Evolutionary conservation across 2,797 vertebrate species (phyloP), one percentile per base, ranked within the genome.

Genomic region (Artibeus lituratus): DNA sequence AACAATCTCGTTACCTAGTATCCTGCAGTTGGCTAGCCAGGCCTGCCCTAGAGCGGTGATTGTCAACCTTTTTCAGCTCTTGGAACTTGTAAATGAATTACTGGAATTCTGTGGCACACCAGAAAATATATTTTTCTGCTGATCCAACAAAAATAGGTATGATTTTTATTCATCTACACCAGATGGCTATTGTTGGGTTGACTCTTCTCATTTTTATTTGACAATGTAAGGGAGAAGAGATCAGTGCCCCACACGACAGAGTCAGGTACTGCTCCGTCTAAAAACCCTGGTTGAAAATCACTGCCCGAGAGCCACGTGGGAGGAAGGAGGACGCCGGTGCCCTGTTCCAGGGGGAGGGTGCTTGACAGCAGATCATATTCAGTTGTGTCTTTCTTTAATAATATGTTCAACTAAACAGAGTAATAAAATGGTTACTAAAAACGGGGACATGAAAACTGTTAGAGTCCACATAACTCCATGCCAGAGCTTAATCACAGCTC

Each of bases 1-100:
- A 97, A 90, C 77, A 29, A 87, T 24, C 32, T 92, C 4, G 98
- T 97, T 93, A 97, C 97, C 96, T 92, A 95, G 98, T 96, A 97
- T 97, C 96, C 15, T 32, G 55, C 3, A 2, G 18, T 15, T 62
- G 77, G 92, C 47, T 69, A 47, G 51, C 14, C 0, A 1, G 76
- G 77, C 80, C 80, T 78, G 77, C 77, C 80, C 76, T 26, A 55
- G 76, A 37, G 76, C 51, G 12, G 35, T 22, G 11, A 55, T 39
- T 37, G 37, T 78, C 51, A 78, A 37, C 76, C 35, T 26, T 37
- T 78, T 37, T 37, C 51, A 26, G 53, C 51, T 55, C 35, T 16
- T 37, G 76, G n/a, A 51, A 78, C n/a, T 15, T 16, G 7, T 65
- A 26, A 15, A 78, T 2, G 5, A 47, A 47, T 74, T 47, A 39